phyloP scores from a whole-genome alignment of 2,113 vertebrate species.

The Octodon degus region DNA sequence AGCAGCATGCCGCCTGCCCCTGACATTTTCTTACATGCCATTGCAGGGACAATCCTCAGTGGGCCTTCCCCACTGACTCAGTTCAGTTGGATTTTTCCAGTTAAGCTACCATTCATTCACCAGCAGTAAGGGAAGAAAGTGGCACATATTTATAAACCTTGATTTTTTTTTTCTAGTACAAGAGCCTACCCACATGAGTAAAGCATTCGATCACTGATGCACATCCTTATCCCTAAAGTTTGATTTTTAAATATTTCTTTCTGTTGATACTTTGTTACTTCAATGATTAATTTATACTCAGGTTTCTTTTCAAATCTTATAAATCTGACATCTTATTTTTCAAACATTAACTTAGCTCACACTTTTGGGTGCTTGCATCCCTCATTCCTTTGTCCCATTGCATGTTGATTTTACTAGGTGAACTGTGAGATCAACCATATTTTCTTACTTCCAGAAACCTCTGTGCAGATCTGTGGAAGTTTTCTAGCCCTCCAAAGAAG shows the following conservation, averaged over 20 bases:
- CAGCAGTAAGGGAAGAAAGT: neutral
- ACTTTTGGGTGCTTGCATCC: neutral
- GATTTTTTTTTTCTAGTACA: too few species aligned
- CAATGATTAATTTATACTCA: too few species aligned
- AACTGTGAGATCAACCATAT: neutral
- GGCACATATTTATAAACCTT: neutral
- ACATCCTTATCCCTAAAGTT: neutral
- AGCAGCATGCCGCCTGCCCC: too few species aligned
- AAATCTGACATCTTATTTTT: too few species aligned
- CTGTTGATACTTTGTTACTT: neutral
- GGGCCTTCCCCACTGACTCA: neutral
- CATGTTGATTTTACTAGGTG: neutral
- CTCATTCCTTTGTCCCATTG: neutral
- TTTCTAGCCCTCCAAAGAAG: neutral
- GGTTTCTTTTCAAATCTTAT: too few species aligned
- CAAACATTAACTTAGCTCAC: neutral
- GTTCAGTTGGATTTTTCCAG: neutral
- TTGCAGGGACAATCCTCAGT: neutral
- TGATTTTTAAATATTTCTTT: neutral
- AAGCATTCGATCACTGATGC: neutral
- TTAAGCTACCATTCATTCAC: too few species aligned
- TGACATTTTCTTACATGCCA: neutral
- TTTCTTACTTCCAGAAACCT: neutral
- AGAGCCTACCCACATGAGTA: neutral
- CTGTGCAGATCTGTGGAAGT: neutral